Percentiles rank a stretch among this genome's conserved stretches.
These are phyloP conservation scores for Ophraella communa DNA, from an alignment of 2,888 invertebrate species.

Conservation along the genomic window DNA sequence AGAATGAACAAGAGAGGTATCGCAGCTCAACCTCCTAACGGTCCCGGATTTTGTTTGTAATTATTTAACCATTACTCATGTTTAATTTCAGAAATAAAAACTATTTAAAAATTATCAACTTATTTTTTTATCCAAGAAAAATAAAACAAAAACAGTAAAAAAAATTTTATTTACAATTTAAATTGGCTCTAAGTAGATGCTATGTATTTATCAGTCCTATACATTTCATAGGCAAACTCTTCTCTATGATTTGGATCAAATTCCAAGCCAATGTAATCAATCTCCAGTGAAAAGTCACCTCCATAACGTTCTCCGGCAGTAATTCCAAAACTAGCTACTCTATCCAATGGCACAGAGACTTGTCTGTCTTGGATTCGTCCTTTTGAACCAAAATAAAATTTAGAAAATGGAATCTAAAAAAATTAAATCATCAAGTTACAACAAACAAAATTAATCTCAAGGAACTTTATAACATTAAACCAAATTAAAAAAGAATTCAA, in stretches of 20 bases:
- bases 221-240: constrained; percentile 94
- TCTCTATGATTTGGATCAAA: constrained; percentile 81
- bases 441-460: too few species aligned
- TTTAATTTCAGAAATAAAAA: neutral
- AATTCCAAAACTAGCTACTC: constrained; percentile 80
- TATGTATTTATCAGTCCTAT: constrained; percentile 72
- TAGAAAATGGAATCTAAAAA: constrained; percentile 91
- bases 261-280: constrained; percentile 90
- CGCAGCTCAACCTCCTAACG: constrained; percentile 72
- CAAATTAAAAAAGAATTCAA: too few species aligned
- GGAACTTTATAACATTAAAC: too few species aligned
- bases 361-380: constrained; percentile 89
- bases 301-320: constrained; percentile 79
- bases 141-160: neutral
- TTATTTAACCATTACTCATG: too few species aligned
- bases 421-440: too few species aligned
- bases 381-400: constrained; percentile 82
- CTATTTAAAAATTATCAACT: neutral
- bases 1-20: constrained; percentile 74
- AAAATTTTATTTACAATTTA: neutral
- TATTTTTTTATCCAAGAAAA: neutral
- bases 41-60: constrained; percentile 69
- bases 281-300: constrained; percentile 88
- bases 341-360: constrained; percentile 65
- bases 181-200: constrained; percentile 64